Evolutionary conservation across 2,113 vertebrate genomes (phyloP), one percentile per base, ranked within the genome.

Genomic region (Lophura nycthemera): DNA sequence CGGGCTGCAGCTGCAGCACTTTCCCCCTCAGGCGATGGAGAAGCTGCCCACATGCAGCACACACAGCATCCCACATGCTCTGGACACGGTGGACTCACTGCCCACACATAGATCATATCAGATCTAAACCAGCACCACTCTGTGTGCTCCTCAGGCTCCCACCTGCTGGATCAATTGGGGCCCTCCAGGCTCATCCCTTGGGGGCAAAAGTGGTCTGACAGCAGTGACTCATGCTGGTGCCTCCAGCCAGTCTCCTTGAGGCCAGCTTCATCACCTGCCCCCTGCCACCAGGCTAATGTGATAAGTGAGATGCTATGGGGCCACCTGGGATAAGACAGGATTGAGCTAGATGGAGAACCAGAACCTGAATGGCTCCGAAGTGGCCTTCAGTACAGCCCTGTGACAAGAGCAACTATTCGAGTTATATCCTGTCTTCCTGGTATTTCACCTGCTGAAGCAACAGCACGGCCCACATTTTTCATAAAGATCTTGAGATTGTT

Each of bases 51-150:
- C 30, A 11, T 34, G 32, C 56, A 32, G 11, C 24, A 63, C 27
- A 10, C 36, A 32, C 42, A 36, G 12, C 24, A 64, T 24, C 11
- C 36, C 43, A 34, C 11, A 3, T n/a, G 40, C 32, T 32, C 47
- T 38, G 14, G 40, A 47, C 0, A 1, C 2, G 6, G 17, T 2
- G 3, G 30, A 11, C 48, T 32, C 54, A 61, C 59, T 22, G 52
- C 38, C 19, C 59, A 32, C 2, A 1, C 0, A 2, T 47, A 29
- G 63, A 69, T 27, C 9, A 19, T 30, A 22, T 0, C 1, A 0
- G 5, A 40, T 21, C 19, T 40, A 38, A 69, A 47, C 36, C 13
- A 21, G 32, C 8, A 50, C 74, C 73, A 69, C 67, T 6, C 30
- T 66, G n/a, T 6, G 25, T 17, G 17, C 57, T 36, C 30, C 60